A percentile compares a stretch with the other conserved stretches of the same genome.
These are phyloP conservation scores for Apis cerana DNA, from an alignment of 1,140 invertebrate species.

Conservation along the genomic window DNA sequence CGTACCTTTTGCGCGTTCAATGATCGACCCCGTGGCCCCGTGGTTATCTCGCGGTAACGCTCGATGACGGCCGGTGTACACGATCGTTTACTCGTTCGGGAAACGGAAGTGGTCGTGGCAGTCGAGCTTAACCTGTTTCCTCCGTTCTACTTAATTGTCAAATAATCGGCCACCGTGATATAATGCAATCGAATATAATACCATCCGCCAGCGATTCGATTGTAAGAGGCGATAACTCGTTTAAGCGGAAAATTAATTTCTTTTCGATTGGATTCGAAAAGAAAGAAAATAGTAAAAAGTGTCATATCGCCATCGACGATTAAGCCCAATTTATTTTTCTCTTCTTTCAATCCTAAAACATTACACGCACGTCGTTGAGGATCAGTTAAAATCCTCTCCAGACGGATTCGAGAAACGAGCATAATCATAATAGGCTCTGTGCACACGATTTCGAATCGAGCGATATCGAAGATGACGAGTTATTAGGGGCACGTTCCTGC, in stretches of 20 bases:
- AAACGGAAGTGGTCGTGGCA: background rate
- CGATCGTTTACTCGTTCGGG: background rate
- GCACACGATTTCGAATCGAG: too few species aligned
- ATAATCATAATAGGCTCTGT: too few species aligned
- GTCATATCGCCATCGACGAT: too few species aligned
- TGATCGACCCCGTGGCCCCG: background rate
- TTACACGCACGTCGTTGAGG: too few species aligned
- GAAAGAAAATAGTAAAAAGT: too few species aligned
- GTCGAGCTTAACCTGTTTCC: background rate
- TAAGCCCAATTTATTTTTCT: too few species aligned
- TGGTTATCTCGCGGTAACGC: background rate
- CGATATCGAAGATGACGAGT: background rate
- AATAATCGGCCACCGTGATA: background rate
- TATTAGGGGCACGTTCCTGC: conserved; percentile 3
- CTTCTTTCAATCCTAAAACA: too few species aligned
- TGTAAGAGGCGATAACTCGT: too few species aligned
- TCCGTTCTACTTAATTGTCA: background rate
- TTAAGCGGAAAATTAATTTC: too few species aligned
- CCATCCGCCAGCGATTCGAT: background rate
- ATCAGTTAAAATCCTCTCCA: too few species aligned
- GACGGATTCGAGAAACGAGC: too few species aligned
- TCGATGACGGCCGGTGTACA: background rate
- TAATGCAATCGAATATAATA: background rate
- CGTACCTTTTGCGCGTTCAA: background rate
- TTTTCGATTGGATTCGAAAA: too few species aligned